Base-by-base conservation (phyloP, 53 echinoderm and acorn worm species). In the Holothuria leucospilota region DNA sequence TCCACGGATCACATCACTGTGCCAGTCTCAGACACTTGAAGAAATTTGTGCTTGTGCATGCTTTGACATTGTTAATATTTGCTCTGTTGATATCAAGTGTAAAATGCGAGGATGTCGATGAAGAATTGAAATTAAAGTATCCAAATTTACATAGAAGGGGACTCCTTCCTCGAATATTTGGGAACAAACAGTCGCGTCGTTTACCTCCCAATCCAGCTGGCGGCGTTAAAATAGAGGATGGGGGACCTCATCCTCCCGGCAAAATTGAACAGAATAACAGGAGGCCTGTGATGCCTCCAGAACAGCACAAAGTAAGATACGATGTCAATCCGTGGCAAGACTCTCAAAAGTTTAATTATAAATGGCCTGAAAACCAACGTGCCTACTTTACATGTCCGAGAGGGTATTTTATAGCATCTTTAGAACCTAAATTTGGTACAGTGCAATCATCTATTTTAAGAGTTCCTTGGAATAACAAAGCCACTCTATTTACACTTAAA, bases 341-440 rank as follows among this genome's bases (percentile, higher is more conserved):
- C 81, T 85, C 90, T 38, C 86, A 91, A n/a, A 96, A 95, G 41
- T 91, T 88, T 64, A 89, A 84, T 63, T 99, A 96, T 84, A 99
- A 92, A 82, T 99, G 95, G 94, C 89, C 93, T 30, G 99, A 99
- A 86, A 99, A 99, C 75, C 94, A 99, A 84, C 92, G 99, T 82
- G 93, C 92, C 49, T 93, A 89, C 81, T 94, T 99, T 80, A 86
- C 95, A 0, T 99, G 99, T 84, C 99, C 99, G 18, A 87, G 86
- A 51, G 87, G 92, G 68, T 91, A 89, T 86, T 99, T 96, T 86
- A 99, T 99, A 26, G 94, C 95, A 23, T 40, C 46, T 40, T 16
- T 83, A 52, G 84, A 83, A 49, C 68, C 65, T 83, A 83, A 27
- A 53, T 83, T 83, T 49, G 84, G 84, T 42, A 29, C 49, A 28